These are phyloP conservation scores for Rhinella marina DNA, from an alignment of 2,797 vertebrate genomes.

Conservation along the genomic window DNA sequence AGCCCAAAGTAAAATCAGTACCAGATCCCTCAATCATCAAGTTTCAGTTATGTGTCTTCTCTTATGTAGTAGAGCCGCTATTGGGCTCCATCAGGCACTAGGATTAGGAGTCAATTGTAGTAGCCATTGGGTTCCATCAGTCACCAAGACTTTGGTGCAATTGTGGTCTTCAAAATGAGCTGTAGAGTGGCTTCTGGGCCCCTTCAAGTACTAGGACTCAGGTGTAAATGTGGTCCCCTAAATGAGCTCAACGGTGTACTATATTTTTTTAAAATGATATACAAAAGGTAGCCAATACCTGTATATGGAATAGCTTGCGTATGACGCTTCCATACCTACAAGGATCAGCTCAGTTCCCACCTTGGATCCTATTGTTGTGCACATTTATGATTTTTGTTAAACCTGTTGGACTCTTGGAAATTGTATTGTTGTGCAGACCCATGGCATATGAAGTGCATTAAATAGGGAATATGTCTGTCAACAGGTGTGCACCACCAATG, in stretches of 20 bases:
- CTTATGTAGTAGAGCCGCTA: not conserved
- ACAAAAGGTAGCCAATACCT: not conserved
- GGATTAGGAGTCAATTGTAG: no score
- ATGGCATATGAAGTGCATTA: not conserved
- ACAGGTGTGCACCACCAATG: no score
- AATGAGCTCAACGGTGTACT: no score
- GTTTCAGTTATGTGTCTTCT: not conserved
- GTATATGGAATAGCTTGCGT: not conserved
- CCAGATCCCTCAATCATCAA: not conserved
- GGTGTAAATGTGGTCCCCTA: no score
- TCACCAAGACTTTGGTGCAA: no score
- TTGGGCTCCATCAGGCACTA: not conserved
- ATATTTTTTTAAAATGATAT: not conserved
- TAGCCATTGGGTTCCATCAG: no score
- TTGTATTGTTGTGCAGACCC: not conserved
- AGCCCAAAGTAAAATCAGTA: not conserved
- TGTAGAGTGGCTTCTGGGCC: no score
- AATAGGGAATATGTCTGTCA: no score
- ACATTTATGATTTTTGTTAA: not conserved
- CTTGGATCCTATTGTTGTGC: not conserved
- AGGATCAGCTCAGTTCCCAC: not conserved
- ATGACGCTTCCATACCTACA: not conserved
- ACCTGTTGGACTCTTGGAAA: no score
- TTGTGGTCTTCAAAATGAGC: no score
- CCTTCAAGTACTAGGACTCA: no score